Evolutionary conservation across 2,113 vertebrate genomes (phyloP).

Genomic region (Tamias sibiricus): DNA sequence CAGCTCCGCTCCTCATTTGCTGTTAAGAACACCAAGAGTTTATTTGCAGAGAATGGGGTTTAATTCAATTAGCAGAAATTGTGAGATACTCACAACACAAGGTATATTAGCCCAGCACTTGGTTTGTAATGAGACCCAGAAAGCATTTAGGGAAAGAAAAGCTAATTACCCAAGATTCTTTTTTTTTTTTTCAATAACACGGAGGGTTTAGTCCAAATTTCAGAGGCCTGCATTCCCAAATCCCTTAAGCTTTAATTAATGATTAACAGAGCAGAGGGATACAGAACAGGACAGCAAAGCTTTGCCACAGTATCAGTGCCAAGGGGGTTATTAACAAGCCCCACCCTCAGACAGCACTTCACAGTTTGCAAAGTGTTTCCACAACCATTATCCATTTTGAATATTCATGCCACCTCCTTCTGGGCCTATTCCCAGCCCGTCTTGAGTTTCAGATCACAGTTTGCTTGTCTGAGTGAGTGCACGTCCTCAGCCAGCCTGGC

Average conservation of each 20-base stretch:
- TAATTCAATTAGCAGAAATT: conserved; percentile 89
- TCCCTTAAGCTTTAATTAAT: conserved; percentile 83
- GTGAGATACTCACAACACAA: conserved; percentile 86
- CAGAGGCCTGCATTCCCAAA: conserved; percentile 78
- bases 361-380: conserved; percentile 38
- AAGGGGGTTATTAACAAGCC: conserved; percentile 26
- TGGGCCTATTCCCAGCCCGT: neutral
- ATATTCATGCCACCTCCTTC: conserved; percentile 50
- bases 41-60: conserved; percentile 87
- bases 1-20: conserved; percentile 83
- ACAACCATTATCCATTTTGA: neutral
- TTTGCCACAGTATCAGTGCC: conserved; percentile 40
- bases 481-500: neutral
- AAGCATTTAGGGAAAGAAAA: conserved; percentile 85
- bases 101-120: conserved; percentile 88
- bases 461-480: neutral
- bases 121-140: conserved; percentile 86
- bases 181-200: conserved; percentile 74
- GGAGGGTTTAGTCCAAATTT: conserved; percentile 84
- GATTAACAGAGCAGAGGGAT: conserved; percentile 69
- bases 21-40: conserved; percentile 86
- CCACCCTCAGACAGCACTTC: conserved; percentile 43
- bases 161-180: conserved; percentile 85
- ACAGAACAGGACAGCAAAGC: conserved; percentile 48
- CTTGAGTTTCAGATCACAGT: neutral